A percentile compares a stretch with the other conserved stretches of the same genome.
Evolutionary conservation across 1,140 invertebrate genomes (phyloP).

Genomic region (Macrosteles quadrilineatus): DNA sequence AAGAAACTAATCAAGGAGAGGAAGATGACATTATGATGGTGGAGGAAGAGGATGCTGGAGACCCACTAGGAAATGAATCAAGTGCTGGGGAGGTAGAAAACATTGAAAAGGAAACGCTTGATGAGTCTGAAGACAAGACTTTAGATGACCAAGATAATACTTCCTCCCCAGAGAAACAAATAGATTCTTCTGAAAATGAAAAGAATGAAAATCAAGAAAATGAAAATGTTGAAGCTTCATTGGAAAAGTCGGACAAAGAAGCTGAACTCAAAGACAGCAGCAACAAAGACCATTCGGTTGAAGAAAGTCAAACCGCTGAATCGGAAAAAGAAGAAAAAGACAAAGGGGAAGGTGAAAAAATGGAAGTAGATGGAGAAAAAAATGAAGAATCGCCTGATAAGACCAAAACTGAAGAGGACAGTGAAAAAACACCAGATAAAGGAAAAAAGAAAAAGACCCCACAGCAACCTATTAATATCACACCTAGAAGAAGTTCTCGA

Average conservation of each 20-base stretch:
- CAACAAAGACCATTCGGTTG: background rate
- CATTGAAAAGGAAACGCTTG: background rate
- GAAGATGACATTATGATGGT: slow-evolving; percentile 31
- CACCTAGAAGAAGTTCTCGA: slow-evolving; percentile 61
- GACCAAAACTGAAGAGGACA: slow-evolving; percentile 37
- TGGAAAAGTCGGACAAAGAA: slow-evolving; percentile 34
- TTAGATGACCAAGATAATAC: slow-evolving; percentile 36
- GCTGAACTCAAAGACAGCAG: background rate
- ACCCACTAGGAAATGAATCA: slow-evolving; percentile 6
- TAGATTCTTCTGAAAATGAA: slow-evolving; percentile 38
- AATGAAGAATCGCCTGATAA: slow-evolving; percentile 49
- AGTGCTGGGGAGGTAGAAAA: slow-evolving; percentile 24
- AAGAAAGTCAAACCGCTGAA: slow-evolving; percentile 12
- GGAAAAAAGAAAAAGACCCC: slow-evolving; percentile 49
- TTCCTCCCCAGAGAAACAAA: slow-evolving; percentile 38
- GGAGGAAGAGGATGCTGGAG: slow-evolving; percentile 29
- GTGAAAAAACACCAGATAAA: slow-evolving; percentile 38
- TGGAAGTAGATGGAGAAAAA: slow-evolving; percentile 28
- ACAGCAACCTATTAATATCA: slow-evolving; percentile 54
- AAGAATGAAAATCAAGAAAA: slow-evolving; percentile 9
- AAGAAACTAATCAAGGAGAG: slow-evolving; percentile 35
- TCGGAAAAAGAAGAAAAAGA: slow-evolving; percentile 29
- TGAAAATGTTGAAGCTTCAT: slow-evolving; percentile 29
- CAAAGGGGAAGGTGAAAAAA: slow-evolving; percentile 41
- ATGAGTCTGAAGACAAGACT: background rate